Evolutionary conservation across 2,888 invertebrate genomes (phyloP), one percentile per base, ranked within the genome.

Genomic region (Leistus spinibarbis): DNA sequence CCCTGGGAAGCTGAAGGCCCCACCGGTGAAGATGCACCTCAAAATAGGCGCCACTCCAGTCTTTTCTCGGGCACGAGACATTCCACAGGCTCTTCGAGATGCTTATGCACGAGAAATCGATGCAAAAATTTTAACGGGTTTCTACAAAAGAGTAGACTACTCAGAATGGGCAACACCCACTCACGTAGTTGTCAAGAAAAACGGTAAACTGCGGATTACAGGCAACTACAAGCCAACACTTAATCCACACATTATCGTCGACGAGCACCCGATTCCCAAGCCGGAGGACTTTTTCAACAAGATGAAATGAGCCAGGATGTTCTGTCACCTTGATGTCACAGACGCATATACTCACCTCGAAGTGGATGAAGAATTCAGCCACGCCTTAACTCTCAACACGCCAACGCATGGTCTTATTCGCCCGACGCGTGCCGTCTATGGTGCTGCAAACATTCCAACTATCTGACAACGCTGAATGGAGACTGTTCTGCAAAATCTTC

Each of bases 41-140:
- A 80, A 79, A 73, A 76, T 77, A 22, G 78, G 70, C 10, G 79
- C 78, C 3, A 77, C 76, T 22, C 80, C 81, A 5, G 80, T 76
- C 23, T 81, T 81, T 76, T n/a, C 79, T 0, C 62, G 77, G 70
- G 23, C 66, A 13, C 17, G 76, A 23, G 72, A 76, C 1, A 66
- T 79, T 10, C 76, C 78, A 3, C 23, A 66, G 9, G 76, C 77
- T 3, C 76, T 79, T 2, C 74, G 73, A 16, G 76, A 76, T 16
- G 68, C 77, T 10, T 77, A 78, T 63, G 77, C 76, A 0, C 57
- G 72, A 27, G 76, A 76, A 68, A 78, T 79, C 9, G 77, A 79
- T 9, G 66, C 76, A 0, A 79, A 78, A 57, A 76, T 79, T 22
- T 53, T 77, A 23, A 78, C 78, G 24, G 79, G 80, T 0, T 76